Conservation (phyloP, 2,888 invertebrate genomes). For the Gisinianus flammeolus region DNA sequence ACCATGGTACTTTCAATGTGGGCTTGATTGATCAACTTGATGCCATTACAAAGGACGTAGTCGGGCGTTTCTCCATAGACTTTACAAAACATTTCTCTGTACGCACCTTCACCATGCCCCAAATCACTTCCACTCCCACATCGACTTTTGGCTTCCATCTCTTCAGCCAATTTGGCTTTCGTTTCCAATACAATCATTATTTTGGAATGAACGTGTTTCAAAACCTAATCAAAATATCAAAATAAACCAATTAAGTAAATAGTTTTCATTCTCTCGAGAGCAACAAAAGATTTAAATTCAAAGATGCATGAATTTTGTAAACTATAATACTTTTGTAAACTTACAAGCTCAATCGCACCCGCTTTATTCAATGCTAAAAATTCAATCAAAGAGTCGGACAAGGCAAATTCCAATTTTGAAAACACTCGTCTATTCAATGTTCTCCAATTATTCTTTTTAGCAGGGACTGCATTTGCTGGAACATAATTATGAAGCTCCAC, state of each 20-base stretch:
- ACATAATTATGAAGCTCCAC: constrained; percentile 82
- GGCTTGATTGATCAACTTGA: constrained; percentile 39
- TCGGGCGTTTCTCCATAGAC: constrained; percentile 45
- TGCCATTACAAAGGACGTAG: constrained; percentile 46
- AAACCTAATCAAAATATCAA: constrained; percentile 7
- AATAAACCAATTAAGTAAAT: background rate
- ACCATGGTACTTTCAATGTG: constrained; percentile 40
- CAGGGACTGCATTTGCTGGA: constrained; percentile 70
- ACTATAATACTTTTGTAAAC: background rate
- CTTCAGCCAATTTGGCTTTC: constrained; percentile 11
- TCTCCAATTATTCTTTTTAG: constrained; percentile 79
- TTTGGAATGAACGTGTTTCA: constrained; percentile 27
- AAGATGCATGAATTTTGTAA: too few species aligned
- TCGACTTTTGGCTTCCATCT: constrained; percentile 20
- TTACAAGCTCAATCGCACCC: constrained; percentile 54
- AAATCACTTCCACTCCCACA: constrained; percentile 13
- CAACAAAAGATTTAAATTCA: too few species aligned
- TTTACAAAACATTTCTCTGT: constrained; percentile 38
- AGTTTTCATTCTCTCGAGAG: background rate
- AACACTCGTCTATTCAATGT: constrained; percentile 75
- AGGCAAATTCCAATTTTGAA: constrained; percentile 49
- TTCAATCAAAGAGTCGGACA: constrained; percentile 49
- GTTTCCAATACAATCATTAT: constrained; percentile 27
- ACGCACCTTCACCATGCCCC: constrained; percentile 35
- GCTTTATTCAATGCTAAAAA: constrained; percentile 52